A percentile compares a stretch with the other conserved stretches of the same genome.
Evolutionary conservation across 2,888 invertebrate species (phyloP).

Genomic region (Synergus umbraculus): DNA sequence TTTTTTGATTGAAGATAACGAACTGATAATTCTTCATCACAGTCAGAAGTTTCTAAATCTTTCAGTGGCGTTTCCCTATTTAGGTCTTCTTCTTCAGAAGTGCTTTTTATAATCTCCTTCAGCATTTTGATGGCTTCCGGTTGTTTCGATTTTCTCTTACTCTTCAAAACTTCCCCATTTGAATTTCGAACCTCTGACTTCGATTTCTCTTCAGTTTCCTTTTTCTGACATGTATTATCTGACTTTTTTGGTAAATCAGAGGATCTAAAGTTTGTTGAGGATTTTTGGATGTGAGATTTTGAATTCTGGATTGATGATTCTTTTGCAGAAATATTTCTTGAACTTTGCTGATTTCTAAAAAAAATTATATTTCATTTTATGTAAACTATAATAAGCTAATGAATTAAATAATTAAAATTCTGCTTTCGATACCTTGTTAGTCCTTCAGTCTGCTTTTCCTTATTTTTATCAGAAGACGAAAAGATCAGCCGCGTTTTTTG

Average conservation of each 20-base stretch:
- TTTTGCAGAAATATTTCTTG: not conserved
- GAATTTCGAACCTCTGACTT: not conserved
- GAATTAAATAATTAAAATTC: not conserved
- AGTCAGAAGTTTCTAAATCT: not conserved
- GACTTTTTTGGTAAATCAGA: not conserved
- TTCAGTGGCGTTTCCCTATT: not conserved
- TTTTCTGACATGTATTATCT: not conserved
- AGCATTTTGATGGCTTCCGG: constrained; percentile 10
- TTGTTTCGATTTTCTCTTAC: not conserved
- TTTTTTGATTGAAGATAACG: not conserved
- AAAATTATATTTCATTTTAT: not conserved
- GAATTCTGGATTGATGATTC: not conserved
- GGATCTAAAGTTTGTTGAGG: not conserved
- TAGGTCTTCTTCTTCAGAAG: not conserved
- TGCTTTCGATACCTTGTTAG: not conserved
- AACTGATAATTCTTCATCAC: not conserved
- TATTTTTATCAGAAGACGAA: not conserved
- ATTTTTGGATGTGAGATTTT: not conserved
- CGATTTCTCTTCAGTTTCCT: not conserved
- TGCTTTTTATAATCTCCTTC: constrained; percentile 10
- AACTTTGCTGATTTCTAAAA: not conserved
- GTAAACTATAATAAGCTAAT: not conserved
- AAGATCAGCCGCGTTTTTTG: not conserved
- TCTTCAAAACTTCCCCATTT: not conserved
- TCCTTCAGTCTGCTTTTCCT: not conserved